These are phyloP conservation scores for Lasioglossum albipes DNA, from an alignment of 1,140 invertebrate species.

Conservation along the genomic window DNA sequence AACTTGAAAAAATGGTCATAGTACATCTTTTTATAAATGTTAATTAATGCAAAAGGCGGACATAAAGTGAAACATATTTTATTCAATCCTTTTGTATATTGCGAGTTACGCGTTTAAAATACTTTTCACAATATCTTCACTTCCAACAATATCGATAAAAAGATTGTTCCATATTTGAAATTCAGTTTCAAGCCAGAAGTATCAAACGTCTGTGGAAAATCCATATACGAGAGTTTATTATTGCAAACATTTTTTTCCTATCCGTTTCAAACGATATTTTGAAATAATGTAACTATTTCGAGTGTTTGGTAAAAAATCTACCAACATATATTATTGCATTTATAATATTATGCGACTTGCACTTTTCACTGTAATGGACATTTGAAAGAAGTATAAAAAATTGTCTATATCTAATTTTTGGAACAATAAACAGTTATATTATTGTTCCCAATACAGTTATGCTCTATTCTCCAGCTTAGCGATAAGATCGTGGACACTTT, in stretches of 20 bases:
- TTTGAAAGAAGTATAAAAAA: slow-evolving; percentile 24
- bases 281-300: background rate
- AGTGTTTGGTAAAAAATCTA: slow-evolving; percentile 2
- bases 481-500: slow-evolving; percentile 82
- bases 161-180: background rate
- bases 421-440: slow-evolving; percentile 25
- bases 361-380: background rate
- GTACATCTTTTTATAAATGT: background rate
- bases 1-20: background rate
- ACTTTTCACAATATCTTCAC: background rate
- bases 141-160: background rate
- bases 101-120: background rate
- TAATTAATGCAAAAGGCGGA: too few relatives aligned
- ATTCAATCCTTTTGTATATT: background rate
- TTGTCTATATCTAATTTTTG: slow-evolving; percentile 18
- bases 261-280: background rate
- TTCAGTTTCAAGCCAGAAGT: background rate
- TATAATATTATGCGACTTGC: background rate
- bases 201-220: slow-evolving; percentile 24
- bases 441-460: slow-evolving; percentile 62
- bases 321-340: background rate
- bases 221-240: background rate
- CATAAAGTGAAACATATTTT: slow-evolving; percentile 2
- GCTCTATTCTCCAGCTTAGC: slow-evolving; percentile 80
- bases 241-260: background rate